Base-by-base conservation (phyloP, 2,797 vertebrate species). In the Eremophila alpestris region DNA sequence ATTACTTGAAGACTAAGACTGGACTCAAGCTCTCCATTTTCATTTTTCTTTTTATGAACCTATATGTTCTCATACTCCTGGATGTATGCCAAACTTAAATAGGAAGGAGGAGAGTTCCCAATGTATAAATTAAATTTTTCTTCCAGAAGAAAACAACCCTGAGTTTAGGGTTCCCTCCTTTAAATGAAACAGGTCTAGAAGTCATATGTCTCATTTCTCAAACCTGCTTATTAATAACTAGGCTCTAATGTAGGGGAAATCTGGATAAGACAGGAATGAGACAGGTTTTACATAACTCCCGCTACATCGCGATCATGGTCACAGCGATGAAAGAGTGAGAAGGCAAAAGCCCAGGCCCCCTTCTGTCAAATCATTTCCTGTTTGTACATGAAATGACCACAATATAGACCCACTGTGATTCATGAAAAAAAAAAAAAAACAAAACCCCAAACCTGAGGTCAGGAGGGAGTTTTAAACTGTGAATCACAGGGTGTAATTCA, bases 1-100 rank as follows among this genome's bases (percentile, higher is more conserved):
- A 83, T 34, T 89, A 48, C n/a, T 71, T 91, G 67, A 84, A 84
- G 46, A 60, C 10, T 60, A 64, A 62, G 38, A 58, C 65, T 74
- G 41, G 51, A 71, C 34, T 60, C 49, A 34, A 67, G 16, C 5
- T 77, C 38, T 80, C 22, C 8, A 34, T 6, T 92, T 49, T 16
- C 22, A 40, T 52, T 82, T 89, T 89, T 7, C 16, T 79, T 27
- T 16, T 68, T 74, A 40, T 3, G 4, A 51, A 83, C 15, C 22
- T 69, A 46, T 5, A 11, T 16, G 13, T 71, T 90, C 27, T 78
- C 36, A 27, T 38, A 45, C 26, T 77, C 23, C 24, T 73, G 43
- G n/a, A 48, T 83, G 13, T 34, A 65, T 45, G 46, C 43, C 43
- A 36, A 30, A 4, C 4, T 71, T 49, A 58, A 91, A 71, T 23